Percentiles rank a stretch among this genome's conserved stretches.
phyloP scores from a whole-genome alignment of 2,797 vertebrate genomes.

The Heliangelus exortis region DNA sequence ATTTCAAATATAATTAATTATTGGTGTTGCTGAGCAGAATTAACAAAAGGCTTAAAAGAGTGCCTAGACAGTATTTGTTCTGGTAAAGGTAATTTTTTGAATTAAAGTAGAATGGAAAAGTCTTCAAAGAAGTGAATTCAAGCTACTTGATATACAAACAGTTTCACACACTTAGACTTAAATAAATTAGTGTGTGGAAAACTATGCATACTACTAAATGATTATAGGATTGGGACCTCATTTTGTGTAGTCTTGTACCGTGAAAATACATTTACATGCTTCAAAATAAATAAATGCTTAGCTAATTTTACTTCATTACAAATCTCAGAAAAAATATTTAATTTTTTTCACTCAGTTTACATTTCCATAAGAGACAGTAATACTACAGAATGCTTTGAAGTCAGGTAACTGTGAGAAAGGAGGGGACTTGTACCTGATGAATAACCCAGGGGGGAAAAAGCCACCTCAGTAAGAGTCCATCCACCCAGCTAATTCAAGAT shows the following conservation, averaged over 20 bases:
- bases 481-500: not conserved
- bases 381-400: not conserved
- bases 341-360: not conserved
- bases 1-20: conserved; percentile 2
- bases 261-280: not conserved
- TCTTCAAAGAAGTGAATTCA: not conserved
- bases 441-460: fast-evolving
- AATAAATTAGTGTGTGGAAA: not conserved
- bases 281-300: not conserved
- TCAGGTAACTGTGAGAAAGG: not conserved
- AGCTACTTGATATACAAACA: not conserved
- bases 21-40: not conserved
- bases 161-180: not conserved
- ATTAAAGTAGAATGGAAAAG: not conserved
- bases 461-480: not conserved
- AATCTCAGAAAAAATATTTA: not conserved
- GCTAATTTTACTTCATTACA: not conserved
- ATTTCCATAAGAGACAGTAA: not conserved
- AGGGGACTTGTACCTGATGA: not conserved
- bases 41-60: not conserved
- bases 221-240: not conserved
- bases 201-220: not conserved
- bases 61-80: not conserved
- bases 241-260: not conserved
- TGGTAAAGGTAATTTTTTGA: not conserved